Evolutionary conservation across 1,140 invertebrate species (phyloP).

Genomic region (Drosophila biarmipes): DNA sequence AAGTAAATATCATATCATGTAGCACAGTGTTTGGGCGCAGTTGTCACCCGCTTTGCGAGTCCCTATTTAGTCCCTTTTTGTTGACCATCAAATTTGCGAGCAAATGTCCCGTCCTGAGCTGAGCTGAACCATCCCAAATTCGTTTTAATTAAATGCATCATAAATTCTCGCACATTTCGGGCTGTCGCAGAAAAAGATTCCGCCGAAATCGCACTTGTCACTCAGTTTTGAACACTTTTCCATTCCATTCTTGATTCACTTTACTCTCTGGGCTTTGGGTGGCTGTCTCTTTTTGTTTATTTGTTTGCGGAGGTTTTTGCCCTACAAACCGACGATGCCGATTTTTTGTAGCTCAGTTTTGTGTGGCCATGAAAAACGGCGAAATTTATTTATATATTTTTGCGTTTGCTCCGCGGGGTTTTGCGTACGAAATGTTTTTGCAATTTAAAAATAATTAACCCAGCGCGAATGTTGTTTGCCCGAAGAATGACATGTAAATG

Average conservation of each 20-base stretch:
- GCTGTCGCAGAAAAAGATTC: slow-evolving; percentile 14
- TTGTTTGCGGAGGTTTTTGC: slow-evolving; percentile 37
- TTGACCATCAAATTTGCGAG: slow-evolving; percentile 40
- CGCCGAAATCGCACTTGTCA: slow-evolving; percentile 47
- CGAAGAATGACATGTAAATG: slow-evolving; percentile 19
- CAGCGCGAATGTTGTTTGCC: slow-evolving; percentile 32
- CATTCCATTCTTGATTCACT: slow-evolving; percentile 43
- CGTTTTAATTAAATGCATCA: slow-evolving; percentile 63
- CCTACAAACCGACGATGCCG: slow-evolving; percentile 29
- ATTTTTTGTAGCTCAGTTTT: slow-evolving; percentile 36
- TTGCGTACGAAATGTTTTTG: slow-evolving; percentile 45
- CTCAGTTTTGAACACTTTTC: slow-evolving; percentile 41
- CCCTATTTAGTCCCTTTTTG: slow-evolving; percentile 30
- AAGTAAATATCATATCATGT: neutral
- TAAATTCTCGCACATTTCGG: slow-evolving; percentile 55
- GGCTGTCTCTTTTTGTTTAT: slow-evolving; percentile 3
- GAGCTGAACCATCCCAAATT: slow-evolving; percentile 13
- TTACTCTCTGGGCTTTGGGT: slow-evolving; percentile 31
- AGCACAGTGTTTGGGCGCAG: slow-evolving; percentile 38
- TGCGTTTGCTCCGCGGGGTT: slow-evolving; percentile 36
- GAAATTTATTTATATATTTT: slow-evolving; percentile 68
- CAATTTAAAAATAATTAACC: slow-evolving; percentile 62
- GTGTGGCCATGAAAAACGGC: slow-evolving; percentile 74
- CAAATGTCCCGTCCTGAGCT: slow-evolving; percentile 13
- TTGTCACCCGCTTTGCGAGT: slow-evolving; percentile 1